Percentiles rank a stretch among this genome's conserved stretches.
Evolutionary conservation across 2,888 invertebrate genomes (phyloP).

Genomic region (Chymomyza caudatula): DNA sequence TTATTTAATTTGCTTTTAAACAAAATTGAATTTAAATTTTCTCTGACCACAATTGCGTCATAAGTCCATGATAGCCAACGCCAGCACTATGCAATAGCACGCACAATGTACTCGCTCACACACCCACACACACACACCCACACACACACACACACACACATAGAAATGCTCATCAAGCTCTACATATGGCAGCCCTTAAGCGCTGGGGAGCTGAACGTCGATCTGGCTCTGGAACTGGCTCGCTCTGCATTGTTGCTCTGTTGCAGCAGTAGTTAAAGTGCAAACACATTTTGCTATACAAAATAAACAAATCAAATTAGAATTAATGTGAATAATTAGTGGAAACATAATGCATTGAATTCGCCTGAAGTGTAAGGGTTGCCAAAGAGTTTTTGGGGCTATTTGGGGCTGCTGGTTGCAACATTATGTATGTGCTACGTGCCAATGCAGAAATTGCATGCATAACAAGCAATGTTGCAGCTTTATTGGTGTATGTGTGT

Average conservation of each 20-base stretch:
- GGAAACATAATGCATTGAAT: conserved; percentile 35
- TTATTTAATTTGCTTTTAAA: conserved; percentile 39
- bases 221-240: background rate
- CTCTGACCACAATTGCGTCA: background rate
- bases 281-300: conserved; percentile 43
- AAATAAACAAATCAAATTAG: conserved; percentile 50
- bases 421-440: conserved; percentile 1
- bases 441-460: background rate
- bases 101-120: background rate
- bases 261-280: background rate
- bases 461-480: background rate
- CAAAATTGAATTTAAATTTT: conserved; percentile 42
- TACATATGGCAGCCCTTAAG: background rate
- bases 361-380: conserved; percentile 20
- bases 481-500: background rate
- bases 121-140: conserved; percentile 4
- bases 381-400: background rate
- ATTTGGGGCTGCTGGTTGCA: background rate
- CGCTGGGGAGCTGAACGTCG: background rate
- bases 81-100: conserved; percentile 1
- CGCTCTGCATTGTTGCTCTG: background rate
- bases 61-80: background rate
- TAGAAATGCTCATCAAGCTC: background rate
- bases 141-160: background rate
- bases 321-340: conserved; percentile 50